Percentiles rank a stretch among this genome's conserved stretches.
These are phyloP conservation scores for Megastigmus dorsalis DNA, from an alignment of 2,888 invertebrate genomes.

Conservation along the genomic window DNA sequence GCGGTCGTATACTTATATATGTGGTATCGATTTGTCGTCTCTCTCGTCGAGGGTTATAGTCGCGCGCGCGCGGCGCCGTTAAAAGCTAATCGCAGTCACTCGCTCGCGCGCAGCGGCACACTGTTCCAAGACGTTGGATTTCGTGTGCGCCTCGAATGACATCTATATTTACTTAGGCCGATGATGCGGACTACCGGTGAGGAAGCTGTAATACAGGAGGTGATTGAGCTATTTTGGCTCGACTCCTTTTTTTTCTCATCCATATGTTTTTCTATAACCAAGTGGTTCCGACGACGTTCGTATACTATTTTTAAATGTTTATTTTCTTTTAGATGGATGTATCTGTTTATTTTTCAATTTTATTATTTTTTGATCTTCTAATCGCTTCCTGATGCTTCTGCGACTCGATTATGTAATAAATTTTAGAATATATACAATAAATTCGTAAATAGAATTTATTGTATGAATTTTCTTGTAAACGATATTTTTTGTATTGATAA, in stretches of 20 bases:
- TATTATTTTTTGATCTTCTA: no score
- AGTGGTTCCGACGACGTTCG: neutral
- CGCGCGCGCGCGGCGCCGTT: no score
- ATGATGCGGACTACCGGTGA: neutral
- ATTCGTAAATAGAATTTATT: no score
- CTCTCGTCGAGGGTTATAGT: conserved; percentile 37
- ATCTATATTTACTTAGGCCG: neutral
- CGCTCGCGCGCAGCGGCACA: neutral
- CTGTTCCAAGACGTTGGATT: conserved; percentile 15
- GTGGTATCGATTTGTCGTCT: conserved; percentile 50
- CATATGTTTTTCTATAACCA: neutral
- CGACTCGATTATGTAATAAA: no score
- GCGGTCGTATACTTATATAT: no score
- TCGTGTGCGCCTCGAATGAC: conserved; percentile 18
- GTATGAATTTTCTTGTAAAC: no score
- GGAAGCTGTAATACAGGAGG: neutral
- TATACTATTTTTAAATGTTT: neutral
- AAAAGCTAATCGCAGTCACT: conserved; percentile 27
- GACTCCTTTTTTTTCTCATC: neutral
- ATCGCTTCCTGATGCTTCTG: no score
- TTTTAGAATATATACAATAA: no score
- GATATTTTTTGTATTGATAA: no score
- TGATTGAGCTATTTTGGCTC: neutral
- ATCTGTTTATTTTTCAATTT: neutral
- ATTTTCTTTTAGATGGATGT: neutral